These are phyloP conservation scores for Tinea trinotella DNA, from an alignment of 2,888 invertebrate genomes.

Conservation along the genomic window DNA sequence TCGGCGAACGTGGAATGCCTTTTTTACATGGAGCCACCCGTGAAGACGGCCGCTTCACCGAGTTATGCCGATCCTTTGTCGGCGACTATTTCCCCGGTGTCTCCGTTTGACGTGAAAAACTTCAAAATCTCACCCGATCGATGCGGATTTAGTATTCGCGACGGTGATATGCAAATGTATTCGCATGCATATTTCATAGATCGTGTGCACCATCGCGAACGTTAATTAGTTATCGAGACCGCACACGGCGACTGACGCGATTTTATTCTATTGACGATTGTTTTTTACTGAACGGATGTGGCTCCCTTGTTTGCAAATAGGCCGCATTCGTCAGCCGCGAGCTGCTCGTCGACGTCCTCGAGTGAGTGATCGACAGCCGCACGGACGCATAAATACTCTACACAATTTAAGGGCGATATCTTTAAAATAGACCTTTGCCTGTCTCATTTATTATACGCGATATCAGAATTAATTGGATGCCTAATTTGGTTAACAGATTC, in stretches of 20 bases:
- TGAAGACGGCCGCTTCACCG: conserved; percentile 30
- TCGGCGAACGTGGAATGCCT: conserved; percentile 26
- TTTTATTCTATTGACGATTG: neutral
- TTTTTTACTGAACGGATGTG: conserved; percentile 19
- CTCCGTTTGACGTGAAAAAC: neutral
- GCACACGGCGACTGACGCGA: neutral
- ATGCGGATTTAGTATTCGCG: conserved; percentile 29
- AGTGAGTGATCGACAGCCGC: conserved; percentile 19
- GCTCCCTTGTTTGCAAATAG: conserved; percentile 23
- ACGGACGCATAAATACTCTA: conserved; percentile 19
- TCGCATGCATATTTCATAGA: conserved; percentile 35
- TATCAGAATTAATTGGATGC: conserved; percentile 8
- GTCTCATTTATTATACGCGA: conserved; percentile 9
- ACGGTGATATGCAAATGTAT: conserved; percentile 28
- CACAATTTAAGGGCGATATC: neutral
- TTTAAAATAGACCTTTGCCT: neutral
- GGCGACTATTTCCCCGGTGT: conserved; percentile 27
- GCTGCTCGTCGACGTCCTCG: neutral
- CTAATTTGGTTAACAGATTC: conserved; percentile 9
- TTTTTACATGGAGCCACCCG: conserved; percentile 57
- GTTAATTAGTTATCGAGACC: conserved; percentile 32
- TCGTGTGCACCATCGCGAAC: conserved; percentile 28
- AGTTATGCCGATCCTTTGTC: conserved; percentile 33
- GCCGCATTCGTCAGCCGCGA: conserved; percentile 19
- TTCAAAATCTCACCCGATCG: conserved; percentile 23